A percentile compares a stretch with the other conserved stretches of the same genome.
phyloP scores from a whole-genome alignment of 2,888 invertebrate species.

The Cephus nigrinus region DNA sequence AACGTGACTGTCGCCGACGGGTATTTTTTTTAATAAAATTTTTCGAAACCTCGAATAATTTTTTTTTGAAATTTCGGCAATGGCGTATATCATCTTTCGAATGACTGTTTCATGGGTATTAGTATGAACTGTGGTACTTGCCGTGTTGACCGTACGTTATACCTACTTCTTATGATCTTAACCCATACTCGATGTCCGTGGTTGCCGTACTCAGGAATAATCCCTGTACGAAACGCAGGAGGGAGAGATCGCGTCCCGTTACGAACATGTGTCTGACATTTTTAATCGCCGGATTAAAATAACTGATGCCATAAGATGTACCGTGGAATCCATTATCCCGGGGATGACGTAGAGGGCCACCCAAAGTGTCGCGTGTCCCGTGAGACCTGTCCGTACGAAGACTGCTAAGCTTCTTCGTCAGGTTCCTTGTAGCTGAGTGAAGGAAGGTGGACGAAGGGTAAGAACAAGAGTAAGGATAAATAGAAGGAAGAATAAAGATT shows the following conservation, averaged over 20 bases:
- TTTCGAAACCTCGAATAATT: not conserved
- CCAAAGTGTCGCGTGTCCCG: slow-evolving; percentile 55
- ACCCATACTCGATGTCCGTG: slow-evolving; percentile 21
- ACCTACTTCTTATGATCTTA: not conserved
- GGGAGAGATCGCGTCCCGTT: slow-evolving; percentile 30
- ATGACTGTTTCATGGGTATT: not conserved
- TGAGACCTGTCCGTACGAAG: slow-evolving; percentile 14
- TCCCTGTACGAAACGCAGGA: slow-evolving; percentile 30
- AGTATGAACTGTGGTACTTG: not conserved
- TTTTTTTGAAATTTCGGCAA: not conserved
- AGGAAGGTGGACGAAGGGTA: not conserved
- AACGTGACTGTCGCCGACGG: not conserved
- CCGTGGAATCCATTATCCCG: slow-evolving; percentile 53
- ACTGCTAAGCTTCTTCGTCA: slow-evolving; percentile 13
- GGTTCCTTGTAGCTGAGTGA: not conserved
- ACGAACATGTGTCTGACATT: slow-evolving; percentile 64
- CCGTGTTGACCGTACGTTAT: not conserved
- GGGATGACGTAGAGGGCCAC: slow-evolving; percentile 51
- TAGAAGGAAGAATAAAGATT: not conserved
- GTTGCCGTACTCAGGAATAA: slow-evolving; percentile 33
- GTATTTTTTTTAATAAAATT: not conserved
- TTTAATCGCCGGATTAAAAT: slow-evolving; percentile 64
- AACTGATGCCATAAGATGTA: slow-evolving; percentile 58
- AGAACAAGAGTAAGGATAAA: not conserved
- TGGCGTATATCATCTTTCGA: not conserved